Base-by-base conservation (phyloP, 2,888 invertebrate species). In the Chalcosyrphus nemorum region DNA sequence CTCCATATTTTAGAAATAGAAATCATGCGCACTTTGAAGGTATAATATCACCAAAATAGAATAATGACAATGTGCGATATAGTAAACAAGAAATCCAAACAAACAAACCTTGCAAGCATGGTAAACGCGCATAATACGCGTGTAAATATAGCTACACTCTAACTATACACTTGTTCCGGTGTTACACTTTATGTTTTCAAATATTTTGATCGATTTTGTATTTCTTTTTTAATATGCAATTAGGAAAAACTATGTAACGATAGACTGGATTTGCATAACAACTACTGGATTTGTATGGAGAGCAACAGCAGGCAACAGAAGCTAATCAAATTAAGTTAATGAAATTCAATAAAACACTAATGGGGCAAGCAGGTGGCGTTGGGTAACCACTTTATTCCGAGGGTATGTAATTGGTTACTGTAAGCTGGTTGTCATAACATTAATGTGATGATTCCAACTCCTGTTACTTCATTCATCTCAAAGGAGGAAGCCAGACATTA, bases 11-110 rank as follows among this genome's bases (percentile, higher is more conserved):
- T 24, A 15, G 17, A 15, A 54, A 52, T 45, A n/a, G 52, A 59
- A 52, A 29, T 43, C 81, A 81, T 81, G 81, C 81, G 81, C 81
- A 77, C 11, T 66, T 57, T 13, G 24, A 17, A n/a, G 32, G 24
- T 35, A 66, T 56, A 17, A 38, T 43, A n/a, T n/a, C n/a, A n/a
- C 54, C 29, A 11, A 81, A 76, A 65, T 59, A 71, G 57, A 65
- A 63, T 57, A 50, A 56, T 32, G 13, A 50, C 47, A 75, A 70
- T 32, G 63, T 74, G 38, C 13, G 38, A 47, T 59, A 54, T 56
- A 32, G 63, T 76, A 76, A 65, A 74, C 50, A 47, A 35, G 43
- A 32, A 19, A 47, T 9, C 21, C 11, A 63, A 50, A 56, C 54
- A 74, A 43, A 63, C 32, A 41, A 38, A 59, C 70, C 47, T 63